phyloP scores from a whole-genome alignment of 2,113 vertebrate species.

The Tetrao urogallus region DNA sequence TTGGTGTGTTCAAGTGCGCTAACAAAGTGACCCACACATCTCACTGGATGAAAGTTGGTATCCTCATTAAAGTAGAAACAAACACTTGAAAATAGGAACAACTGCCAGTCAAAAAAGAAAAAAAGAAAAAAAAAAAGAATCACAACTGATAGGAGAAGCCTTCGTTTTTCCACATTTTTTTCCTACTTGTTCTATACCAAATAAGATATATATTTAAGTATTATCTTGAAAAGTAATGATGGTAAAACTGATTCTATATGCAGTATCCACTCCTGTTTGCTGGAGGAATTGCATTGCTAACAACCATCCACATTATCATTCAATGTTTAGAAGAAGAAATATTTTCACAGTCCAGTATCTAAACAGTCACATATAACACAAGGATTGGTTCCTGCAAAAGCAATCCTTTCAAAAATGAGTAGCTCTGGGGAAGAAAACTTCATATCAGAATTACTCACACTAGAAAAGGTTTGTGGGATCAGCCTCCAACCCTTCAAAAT shows the following conservation, averaged over 20 bases:
- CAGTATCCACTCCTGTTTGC: constrained; percentile 32
- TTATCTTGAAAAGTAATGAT: constrained; percentile 68
- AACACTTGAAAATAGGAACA: constrained; percentile 81
- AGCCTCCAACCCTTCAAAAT: constrained; percentile 8
- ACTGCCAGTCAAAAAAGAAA: constrained; percentile 72
- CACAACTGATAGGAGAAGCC: constrained; percentile 41
- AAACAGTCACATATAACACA: not conserved
- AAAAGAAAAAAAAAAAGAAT: constrained; percentile 50
- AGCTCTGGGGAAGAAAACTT: constrained; percentile 11
- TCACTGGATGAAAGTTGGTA: constrained; percentile 83
- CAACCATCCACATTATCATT: constrained; percentile 22
- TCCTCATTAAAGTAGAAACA: constrained; percentile 87
- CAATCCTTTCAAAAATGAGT: not conserved
- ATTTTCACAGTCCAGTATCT: constrained; percentile 48
- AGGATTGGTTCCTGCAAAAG: not conserved
- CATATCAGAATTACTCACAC: not conserved
- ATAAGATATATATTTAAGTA: constrained; percentile 41
- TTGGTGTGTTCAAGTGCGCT: constrained; percentile 71
- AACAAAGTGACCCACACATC: constrained; percentile 81
- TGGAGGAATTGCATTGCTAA: constrained; percentile 31
- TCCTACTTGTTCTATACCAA: constrained; percentile 43
- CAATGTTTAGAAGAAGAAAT: constrained; percentile 26
- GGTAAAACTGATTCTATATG: constrained; percentile 61
- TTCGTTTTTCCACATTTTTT: constrained; percentile 49
- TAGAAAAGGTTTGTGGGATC: not conserved